A percentile compares a stretch with the other conserved stretches of the same genome.
phyloP scores from a whole-genome alignment of 2,888 invertebrate species.

The Zygothrica quintamaculata region DNA sequence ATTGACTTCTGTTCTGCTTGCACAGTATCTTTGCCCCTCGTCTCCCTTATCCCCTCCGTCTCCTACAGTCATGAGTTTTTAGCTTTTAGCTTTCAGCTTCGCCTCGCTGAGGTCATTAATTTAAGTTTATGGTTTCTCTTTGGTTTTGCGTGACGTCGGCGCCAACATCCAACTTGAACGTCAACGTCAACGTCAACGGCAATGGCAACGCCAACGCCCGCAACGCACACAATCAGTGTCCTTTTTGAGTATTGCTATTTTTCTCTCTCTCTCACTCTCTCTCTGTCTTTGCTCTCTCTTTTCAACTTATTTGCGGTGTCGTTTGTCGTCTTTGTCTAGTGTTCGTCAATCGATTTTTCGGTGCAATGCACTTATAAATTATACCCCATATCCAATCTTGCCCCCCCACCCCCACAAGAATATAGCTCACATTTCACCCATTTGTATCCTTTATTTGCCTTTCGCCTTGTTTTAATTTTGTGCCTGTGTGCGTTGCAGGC shows the following conservation, averaged over 20 bases:
- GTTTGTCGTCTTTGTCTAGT: slow-evolving; percentile 58
- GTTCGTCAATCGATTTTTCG: slow-evolving; percentile 77
- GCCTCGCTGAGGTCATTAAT: slow-evolving; percentile 79
- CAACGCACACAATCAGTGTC: slow-evolving; percentile 8
- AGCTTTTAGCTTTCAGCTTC: slow-evolving; percentile 23
- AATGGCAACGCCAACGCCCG: slow-evolving; percentile 6
- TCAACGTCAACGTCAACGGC: slow-evolving; percentile 75
- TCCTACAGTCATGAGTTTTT: too few relatives aligned
- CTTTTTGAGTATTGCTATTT: slow-evolving; percentile 1
- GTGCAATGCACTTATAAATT: slow-evolving; percentile 77
- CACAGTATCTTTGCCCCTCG: slow-evolving; percentile 28
- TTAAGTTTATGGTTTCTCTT: slow-evolving; percentile 82
- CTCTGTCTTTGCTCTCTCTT: neutral
- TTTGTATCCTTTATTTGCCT: slow-evolving; percentile 2
- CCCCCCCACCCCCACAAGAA: neutral
- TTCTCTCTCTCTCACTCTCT: slow-evolving; percentile 6
- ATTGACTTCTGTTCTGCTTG: slow-evolving; percentile 51
- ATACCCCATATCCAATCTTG: slow-evolving; percentile 10
- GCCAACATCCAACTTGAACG: slow-evolving; percentile 59
- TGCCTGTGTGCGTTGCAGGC: slow-evolving; percentile 31
- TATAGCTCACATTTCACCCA: neutral
- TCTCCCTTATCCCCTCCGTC: too few relatives aligned
- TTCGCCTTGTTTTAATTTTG: slow-evolving; percentile 14
- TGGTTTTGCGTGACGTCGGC: slow-evolving; percentile 72
- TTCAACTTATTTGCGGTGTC: slow-evolving; percentile 16